phyloP scores from a whole-genome alignment of 2,888 invertebrate genomes.

The Drosophila nigritarsus region DNA sequence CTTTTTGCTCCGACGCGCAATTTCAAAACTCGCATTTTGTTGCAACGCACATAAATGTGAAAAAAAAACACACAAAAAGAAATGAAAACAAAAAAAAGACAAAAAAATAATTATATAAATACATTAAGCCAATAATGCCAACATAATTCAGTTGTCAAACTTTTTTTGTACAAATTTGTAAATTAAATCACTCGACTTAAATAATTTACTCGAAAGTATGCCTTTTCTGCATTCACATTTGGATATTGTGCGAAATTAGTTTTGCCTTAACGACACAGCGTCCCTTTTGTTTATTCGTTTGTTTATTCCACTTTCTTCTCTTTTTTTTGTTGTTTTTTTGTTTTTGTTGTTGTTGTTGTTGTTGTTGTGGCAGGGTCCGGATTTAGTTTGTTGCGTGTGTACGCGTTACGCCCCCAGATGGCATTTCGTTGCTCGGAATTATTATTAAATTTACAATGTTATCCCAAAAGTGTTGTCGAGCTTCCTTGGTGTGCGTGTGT shows the following conservation, averaged over 20 bases:
- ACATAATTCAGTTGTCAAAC: constrained; percentile 10
- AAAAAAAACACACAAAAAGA: neutral
- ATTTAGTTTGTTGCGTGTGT: constrained; percentile 22
- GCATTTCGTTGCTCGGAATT: constrained; percentile 33
- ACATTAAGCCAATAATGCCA: constrained; percentile 12
- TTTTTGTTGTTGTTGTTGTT: neutral
- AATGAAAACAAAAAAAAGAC: neutral
- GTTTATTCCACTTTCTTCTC: neutral
- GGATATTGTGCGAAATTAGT: constrained; percentile 71
- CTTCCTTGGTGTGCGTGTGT: constrained; percentile 12
- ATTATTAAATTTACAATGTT: constrained; percentile 77
- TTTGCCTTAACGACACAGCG: constrained; percentile 53
- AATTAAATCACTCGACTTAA: constrained; percentile 48
- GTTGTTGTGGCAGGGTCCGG: neutral
- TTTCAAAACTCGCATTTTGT: neutral
- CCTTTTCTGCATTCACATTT: constrained; percentile 53
- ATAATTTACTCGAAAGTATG: constrained; percentile 33
- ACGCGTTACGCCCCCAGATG: constrained; percentile 29
- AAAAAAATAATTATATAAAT: neutral
- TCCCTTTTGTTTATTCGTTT: constrained; percentile 21
- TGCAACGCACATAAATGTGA: neutral
- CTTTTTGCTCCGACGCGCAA: neutral
- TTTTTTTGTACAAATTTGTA: constrained; percentile 43
- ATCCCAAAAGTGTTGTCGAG: constrained; percentile 72
- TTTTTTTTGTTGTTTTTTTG: neutral